A percentile compares a stretch with the other conserved stretches of the same genome.
phyloP scores from a whole-genome alignment of 2,888 invertebrate genomes.

The Idaea aversata region DNA sequence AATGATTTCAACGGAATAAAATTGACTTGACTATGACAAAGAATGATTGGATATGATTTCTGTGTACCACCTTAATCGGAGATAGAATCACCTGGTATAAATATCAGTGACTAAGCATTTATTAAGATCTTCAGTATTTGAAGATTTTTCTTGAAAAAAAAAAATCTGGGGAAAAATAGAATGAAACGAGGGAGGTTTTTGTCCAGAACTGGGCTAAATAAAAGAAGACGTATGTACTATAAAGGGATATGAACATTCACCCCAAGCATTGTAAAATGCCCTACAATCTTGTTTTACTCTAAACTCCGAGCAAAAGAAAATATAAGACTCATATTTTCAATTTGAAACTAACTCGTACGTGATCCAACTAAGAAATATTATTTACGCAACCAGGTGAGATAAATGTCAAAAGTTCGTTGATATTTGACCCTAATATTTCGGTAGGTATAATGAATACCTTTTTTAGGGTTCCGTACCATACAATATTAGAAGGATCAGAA shows the following conservation, averaged over 20 bases:
- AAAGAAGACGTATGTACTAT: background rate
- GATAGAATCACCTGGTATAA: too few species aligned
- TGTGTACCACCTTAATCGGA: too few species aligned
- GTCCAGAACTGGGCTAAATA: background rate
- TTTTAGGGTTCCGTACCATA: background rate
- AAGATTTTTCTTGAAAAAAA: too few species aligned
- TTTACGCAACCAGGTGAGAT: background rate
- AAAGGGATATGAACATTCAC: background rate
- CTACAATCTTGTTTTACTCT: background rate
- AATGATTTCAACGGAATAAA: too few species aligned
- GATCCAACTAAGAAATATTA: background rate
- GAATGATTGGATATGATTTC: too few species aligned
- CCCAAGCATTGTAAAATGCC: too few species aligned
- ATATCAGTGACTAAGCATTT: too few species aligned
- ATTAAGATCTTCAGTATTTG: too few species aligned
- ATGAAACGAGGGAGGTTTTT: background rate
- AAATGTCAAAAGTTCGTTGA: background rate
- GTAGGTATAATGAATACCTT: background rate
- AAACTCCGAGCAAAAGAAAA: background rate
- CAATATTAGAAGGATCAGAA: background rate
- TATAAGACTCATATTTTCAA: background rate
- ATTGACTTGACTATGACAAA: too few species aligned
- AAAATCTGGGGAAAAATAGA: too few species aligned
- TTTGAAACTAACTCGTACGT: background rate
- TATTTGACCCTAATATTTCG: background rate